phyloP scores from a whole-genome alignment of 1,140 invertebrate species.

The Bombus impatiens region DNA sequence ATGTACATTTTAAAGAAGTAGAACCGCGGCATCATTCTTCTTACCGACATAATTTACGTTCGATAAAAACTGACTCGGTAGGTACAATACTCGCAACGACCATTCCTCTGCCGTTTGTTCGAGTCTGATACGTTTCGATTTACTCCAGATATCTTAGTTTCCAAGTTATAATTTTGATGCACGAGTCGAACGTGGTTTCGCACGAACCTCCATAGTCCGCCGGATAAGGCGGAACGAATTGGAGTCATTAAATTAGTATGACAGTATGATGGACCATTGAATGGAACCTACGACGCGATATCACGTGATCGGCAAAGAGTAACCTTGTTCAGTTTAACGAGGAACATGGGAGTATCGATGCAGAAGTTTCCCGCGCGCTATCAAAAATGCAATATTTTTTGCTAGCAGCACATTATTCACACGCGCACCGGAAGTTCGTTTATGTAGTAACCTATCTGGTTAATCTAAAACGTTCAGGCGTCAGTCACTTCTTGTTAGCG shows the following conservation, averaged over 20 bases:
- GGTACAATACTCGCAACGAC: not conserved
- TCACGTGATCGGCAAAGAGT: not conserved
- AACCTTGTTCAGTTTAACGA: not conserved
- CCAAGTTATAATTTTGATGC: not conserved
- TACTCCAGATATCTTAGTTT: not conserved
- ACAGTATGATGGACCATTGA: not conserved
- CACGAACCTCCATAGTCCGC: not conserved
- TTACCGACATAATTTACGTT: not conserved
- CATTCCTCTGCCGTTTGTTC: not conserved
- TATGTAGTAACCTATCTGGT: conserved; percentile 63
- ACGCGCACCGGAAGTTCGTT: conserved; percentile 57
- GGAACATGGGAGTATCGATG: conserved; percentile 19
- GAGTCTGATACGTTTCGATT: not conserved
- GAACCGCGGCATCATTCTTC: not conserved
- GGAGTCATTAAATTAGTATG: not conserved
- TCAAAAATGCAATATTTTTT: conserved; percentile 5
- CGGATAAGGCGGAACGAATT: not conserved
- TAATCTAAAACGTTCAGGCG: conserved; percentile 74
- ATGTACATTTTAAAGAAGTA: not conserved
- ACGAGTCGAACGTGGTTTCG: not conserved
- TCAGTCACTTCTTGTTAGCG: conserved; percentile 75
- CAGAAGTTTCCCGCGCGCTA: not conserved
- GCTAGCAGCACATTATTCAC: conserved; percentile 21
- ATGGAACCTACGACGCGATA: not conserved
- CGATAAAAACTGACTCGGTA: not conserved